phyloP scores from a whole-genome alignment of 1,140 invertebrate genomes.

The Megathymus violae region DNA sequence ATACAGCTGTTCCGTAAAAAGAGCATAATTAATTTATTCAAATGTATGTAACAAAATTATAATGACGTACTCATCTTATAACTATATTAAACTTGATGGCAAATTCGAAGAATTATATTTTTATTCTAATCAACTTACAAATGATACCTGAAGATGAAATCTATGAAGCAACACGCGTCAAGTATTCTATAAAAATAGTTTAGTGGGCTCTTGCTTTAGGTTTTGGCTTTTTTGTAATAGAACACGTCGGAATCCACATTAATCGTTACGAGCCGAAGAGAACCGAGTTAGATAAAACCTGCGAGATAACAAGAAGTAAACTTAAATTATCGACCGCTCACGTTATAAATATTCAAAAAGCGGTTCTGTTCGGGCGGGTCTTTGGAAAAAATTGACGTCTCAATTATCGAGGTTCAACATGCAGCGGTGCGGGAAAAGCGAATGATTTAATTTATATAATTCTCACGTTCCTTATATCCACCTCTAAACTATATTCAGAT shows the following conservation, averaged over 20 bases:
- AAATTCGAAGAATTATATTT: no score
- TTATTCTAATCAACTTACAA: no score
- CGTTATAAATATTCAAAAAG: slow-evolving; percentile 79
- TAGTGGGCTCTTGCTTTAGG: background rate
- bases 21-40: no score
- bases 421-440: slow-evolving; percentile 17
- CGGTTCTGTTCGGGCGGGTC: slow-evolving; percentile 38
- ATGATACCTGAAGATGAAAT: slow-evolving; percentile 18
- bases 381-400: slow-evolving; percentile 78
- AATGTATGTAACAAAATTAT: no score
- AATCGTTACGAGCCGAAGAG: slow-evolving; percentile 53
- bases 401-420: slow-evolving; percentile 69
- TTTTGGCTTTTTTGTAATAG: slow-evolving; percentile 37
- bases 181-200: slow-evolving; percentile 20
- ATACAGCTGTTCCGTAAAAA: no score
- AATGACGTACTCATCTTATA: no score
- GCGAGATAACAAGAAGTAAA: slow-evolving; percentile 72
- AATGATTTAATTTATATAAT: slow-evolving; percentile 73
- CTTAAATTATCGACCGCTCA: slow-evolving; percentile 71
- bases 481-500: slow-evolving; percentile 47
- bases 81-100: no score
- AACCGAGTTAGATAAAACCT: slow-evolving; percentile 61
- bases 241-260: slow-evolving; percentile 54
- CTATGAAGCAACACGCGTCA: slow-evolving; percentile 7
- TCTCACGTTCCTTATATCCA: slow-evolving; percentile 79